A percentile compares a stretch with the other conserved stretches of the same genome.
These are phyloP conservation scores for Parthenolecanium corni DNA, from an alignment of 2,888 invertebrate genomes.

Conservation along the genomic window DNA sequence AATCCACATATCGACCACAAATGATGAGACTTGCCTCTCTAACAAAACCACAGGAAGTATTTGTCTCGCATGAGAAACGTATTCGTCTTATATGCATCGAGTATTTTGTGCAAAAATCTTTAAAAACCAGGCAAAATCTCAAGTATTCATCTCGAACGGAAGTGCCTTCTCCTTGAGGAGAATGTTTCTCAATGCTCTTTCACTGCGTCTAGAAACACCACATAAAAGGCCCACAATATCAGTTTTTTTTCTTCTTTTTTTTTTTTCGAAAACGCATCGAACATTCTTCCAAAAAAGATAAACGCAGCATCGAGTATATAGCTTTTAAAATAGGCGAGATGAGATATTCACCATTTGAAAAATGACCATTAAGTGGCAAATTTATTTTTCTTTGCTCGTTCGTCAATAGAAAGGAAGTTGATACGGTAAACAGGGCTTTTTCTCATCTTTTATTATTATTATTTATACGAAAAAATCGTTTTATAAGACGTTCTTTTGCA, in stretches of 20 bases:
- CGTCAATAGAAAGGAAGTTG: constrained; percentile 2
- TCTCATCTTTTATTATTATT: background rate
- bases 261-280: background rate
- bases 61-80: too few relatives aligned
- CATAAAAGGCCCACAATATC: too few relatives aligned
- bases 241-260: too few relatives aligned
- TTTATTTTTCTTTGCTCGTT: constrained; percentile 1
- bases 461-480: background rate
- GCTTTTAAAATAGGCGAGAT: background rate
- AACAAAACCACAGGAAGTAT: too few relatives aligned
- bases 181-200: too few relatives aligned
- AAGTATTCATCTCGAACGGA: too few relatives aligned
- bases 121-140: too few relatives aligned
- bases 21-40: background rate
- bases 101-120: too few relatives aligned
- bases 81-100: too few relatives aligned
- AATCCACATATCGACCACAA: background rate
- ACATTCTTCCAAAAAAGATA: background rate
- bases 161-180: too few relatives aligned
- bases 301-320: background rate
- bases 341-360: background rate
- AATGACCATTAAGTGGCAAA: constrained; percentile 21
- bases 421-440: constrained; percentile 14
- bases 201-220: too few relatives aligned
- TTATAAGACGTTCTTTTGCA: constrained; percentile 8